Percentiles rank a stretch among this genome's conserved stretches.
Evolutionary conservation across 2,113 vertebrate genomes (phyloP).

Genomic region (Passerina amoena): DNA sequence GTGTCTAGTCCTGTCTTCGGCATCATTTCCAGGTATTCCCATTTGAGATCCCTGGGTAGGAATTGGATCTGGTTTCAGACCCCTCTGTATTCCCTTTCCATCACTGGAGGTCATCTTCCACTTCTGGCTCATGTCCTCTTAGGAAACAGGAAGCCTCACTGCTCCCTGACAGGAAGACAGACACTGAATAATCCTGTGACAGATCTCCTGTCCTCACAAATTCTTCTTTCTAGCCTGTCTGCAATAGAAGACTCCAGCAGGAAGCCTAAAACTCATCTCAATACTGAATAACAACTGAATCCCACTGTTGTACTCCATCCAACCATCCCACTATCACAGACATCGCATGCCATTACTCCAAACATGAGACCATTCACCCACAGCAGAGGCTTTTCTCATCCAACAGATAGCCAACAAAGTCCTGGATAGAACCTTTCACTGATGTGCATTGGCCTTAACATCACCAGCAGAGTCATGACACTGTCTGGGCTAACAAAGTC

Average conservation of each 20-base stretch:
- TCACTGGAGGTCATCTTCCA: not conserved
- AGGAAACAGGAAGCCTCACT: not conserved
- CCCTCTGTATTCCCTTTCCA: fast-evolving
- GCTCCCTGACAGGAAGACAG: not conserved
- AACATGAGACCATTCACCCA: not conserved
- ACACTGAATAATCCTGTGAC: not conserved
- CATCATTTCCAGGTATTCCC: not conserved
- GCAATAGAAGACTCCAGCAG: not conserved
- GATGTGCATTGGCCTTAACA: not conserved
- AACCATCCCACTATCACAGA: not conserved
- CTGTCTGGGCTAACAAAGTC: not conserved
- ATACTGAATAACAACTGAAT: not conserved
- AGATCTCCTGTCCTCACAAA: not conserved
- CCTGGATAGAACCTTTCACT: not conserved
- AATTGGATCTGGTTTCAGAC: not conserved
- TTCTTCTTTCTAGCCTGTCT: not conserved
- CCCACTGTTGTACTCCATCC: not conserved
- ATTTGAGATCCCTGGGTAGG: not conserved
- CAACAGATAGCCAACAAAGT: not conserved
- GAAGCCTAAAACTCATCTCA: not conserved
- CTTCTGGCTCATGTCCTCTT: not conserved
- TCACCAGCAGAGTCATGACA: not conserved
- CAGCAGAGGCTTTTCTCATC: not conserved
- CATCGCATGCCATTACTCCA: not conserved
- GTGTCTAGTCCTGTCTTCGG: not conserved